Conservation (phyloP, 2,797 vertebrate genomes). For the Aeoliscus strigatus region DNA sequence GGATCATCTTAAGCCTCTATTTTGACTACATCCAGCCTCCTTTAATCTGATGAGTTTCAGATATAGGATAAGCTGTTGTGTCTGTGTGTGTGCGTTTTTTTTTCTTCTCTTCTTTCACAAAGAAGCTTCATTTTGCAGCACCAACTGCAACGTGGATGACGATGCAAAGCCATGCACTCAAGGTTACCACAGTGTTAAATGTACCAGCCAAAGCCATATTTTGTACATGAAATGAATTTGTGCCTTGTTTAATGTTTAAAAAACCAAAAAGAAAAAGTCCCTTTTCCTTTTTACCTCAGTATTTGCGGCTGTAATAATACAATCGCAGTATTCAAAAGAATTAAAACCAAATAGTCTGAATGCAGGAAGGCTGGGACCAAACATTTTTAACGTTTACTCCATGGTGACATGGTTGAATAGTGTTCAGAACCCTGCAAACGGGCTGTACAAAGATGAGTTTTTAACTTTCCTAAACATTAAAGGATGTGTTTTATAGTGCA, state of each 20-base stretch:
- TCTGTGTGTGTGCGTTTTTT: too few relatives aligned
- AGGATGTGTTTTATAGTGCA: constrained; percentile 69
- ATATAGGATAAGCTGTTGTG: constrained; percentile 54
- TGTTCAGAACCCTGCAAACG: constrained; percentile 38
- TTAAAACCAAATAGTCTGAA: constrained; percentile 35
- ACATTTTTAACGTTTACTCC: constrained; percentile 63
- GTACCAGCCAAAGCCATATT: constrained; percentile 68
- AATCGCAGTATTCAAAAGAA: constrained; percentile 65
- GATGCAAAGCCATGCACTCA: constrained; percentile 62
- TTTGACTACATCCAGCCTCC: constrained; percentile 64
- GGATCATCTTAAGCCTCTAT: constrained; percentile 63
- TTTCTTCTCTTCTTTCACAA: constrained; percentile 47
- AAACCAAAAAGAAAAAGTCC: constrained; percentile 66
- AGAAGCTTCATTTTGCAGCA: constrained; percentile 43
- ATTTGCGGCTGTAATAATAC: constrained; percentile 42
- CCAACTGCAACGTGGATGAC: constrained; percentile 21
- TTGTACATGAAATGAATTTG: constrained; percentile 45
- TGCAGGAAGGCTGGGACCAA: constrained; percentile 67
- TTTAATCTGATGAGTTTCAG: constrained; percentile 61
- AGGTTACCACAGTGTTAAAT: constrained; percentile 77
- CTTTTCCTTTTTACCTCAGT: constrained; percentile 65
- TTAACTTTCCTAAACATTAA: constrained; percentile 55
- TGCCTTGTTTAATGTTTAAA: constrained; percentile 53
- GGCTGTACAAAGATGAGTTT: constrained; percentile 51
- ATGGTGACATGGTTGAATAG: constrained; percentile 42